Base-by-base conservation (phyloP, 2,113 vertebrate genomes). In the Lepus americanus region DNA sequence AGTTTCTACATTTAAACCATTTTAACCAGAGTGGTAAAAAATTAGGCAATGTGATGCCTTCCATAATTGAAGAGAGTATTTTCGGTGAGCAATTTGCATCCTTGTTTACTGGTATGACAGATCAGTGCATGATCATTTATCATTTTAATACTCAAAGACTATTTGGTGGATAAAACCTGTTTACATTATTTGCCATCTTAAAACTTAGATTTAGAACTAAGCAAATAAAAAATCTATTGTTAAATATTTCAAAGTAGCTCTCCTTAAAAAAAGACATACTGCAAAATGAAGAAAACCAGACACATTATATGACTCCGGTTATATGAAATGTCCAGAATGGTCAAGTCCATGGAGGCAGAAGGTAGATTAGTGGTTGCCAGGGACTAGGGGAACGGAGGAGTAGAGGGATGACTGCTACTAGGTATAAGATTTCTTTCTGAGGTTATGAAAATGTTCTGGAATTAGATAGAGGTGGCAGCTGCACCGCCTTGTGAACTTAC, bases 231-330 rank as follows among this genome's bases (percentile, higher is more conserved):
- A 82, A 55, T 29, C 36, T 23, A 69, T 27, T 69, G 16, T 70
- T 23, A 39, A 78, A 44, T 44, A 74, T 12, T 17, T 44, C 44
- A 44, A 10, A 63, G 1, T 73, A 19, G 33, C 31, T 83, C 49
- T 90, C 92, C 44, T 92, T 94, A 70, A 84, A 85, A 90, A 90
- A 84, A 85, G 88, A 90, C n/a, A 49, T 69, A 55, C 66, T 87
- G 53, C 27, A 77, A 31, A 89, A 22, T 89, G 61, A 81, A 79
- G 91, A 31, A 92, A 76, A 14, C 33, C 59, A 92, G 33, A 86
- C 6, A 63, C 8, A 27, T 5, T 78, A 0, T 83, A 23, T 88
- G 36, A 89, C 69, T 66, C 61, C 44, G 13, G 83, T 70, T 76
- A 9, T 23, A 61, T 69, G 64, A 89, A 86, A 64, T 83, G 16